Evolutionary conservation across 2,797 vertebrate species (phyloP).

Genomic region (Zalophus californianus): DNA sequence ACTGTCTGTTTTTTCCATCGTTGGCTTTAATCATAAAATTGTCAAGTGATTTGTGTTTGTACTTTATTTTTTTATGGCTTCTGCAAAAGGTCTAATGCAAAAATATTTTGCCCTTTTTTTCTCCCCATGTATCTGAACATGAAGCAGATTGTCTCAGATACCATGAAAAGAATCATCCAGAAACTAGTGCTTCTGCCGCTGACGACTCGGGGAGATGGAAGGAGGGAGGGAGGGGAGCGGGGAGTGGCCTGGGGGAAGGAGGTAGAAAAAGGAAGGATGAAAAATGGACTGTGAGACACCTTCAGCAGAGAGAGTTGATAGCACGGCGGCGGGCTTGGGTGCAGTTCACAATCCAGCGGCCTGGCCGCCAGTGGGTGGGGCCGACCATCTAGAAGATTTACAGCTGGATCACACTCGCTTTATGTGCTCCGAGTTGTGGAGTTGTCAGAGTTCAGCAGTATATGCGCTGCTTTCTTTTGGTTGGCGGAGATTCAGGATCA

Average conservation of each 20-base stretch:
- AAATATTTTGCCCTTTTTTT: not conserved
- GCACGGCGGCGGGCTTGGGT: fast-evolving
- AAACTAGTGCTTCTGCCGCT: not conserved
- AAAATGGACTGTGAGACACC: not conserved
- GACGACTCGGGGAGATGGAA: not conserved
- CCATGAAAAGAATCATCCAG: not conserved
- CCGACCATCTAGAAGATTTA: not conserved
- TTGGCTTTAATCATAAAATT: constrained; percentile 79
- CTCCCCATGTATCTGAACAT: not conserved
- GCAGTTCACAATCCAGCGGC: not conserved
- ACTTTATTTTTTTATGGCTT: constrained; percentile 53
- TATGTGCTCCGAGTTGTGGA: not conserved
- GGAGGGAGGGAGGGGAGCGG: not conserved
- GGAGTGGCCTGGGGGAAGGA: not conserved
- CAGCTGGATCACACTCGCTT: not conserved
- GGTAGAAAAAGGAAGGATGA: not conserved
- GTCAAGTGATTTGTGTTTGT: constrained; percentile 73
- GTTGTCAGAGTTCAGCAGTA: constrained; percentile 25
- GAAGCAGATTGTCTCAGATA: constrained; percentile 59
- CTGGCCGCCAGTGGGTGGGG: not conserved
- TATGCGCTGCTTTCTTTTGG: constrained; percentile 45
- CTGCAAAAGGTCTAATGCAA: constrained; percentile 54
- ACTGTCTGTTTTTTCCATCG: constrained; percentile 71
- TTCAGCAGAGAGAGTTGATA: not conserved
- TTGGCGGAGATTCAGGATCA: constrained; percentile 54